Evolutionary conservation across 2,888 invertebrate species (phyloP).

Genomic region (Euzophera pinguis): DNA sequence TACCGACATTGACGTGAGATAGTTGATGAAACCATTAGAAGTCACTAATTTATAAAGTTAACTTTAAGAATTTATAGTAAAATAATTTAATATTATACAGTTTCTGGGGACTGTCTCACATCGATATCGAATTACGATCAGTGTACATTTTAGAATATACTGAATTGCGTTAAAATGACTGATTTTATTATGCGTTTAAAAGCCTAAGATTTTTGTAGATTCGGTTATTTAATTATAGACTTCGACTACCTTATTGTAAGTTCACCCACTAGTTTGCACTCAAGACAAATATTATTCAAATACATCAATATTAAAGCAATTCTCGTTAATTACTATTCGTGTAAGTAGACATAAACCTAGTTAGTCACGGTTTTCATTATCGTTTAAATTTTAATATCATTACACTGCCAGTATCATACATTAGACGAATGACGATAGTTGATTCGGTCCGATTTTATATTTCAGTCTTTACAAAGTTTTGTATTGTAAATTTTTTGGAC

Average conservation of each 20-base stretch:
- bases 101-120: constrained; percentile 66
- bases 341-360: constrained; percentile 66
- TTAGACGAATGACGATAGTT: constrained; percentile 68
- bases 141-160: constrained; percentile 77
- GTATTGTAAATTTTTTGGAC: constrained; percentile 72
- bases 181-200: constrained; percentile 78
- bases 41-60: constrained; percentile 77
- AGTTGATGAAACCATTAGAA: constrained; percentile 65
- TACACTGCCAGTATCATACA: constrained; percentile 77
- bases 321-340: constrained; percentile 74
- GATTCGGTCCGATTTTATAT: constrained; percentile 77
- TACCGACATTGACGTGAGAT: constrained; percentile 71
- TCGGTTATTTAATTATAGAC: constrained; percentile 67
- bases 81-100: constrained; percentile 61
- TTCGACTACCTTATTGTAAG: constrained; percentile 68
- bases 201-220: constrained; percentile 76
- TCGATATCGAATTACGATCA: constrained; percentile 72
- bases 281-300: constrained; percentile 60
- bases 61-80: constrained; percentile 75
- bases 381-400: constrained; percentile 59
- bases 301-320: constrained; percentile 71
- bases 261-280: constrained; percentile 76
- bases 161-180: constrained; percentile 79
- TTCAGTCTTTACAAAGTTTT: constrained; percentile 69
- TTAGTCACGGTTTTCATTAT: constrained; percentile 47